phyloP scores from a whole-genome alignment of 2,797 vertebrate genomes.

The Girardinus metallicus region DNA sequence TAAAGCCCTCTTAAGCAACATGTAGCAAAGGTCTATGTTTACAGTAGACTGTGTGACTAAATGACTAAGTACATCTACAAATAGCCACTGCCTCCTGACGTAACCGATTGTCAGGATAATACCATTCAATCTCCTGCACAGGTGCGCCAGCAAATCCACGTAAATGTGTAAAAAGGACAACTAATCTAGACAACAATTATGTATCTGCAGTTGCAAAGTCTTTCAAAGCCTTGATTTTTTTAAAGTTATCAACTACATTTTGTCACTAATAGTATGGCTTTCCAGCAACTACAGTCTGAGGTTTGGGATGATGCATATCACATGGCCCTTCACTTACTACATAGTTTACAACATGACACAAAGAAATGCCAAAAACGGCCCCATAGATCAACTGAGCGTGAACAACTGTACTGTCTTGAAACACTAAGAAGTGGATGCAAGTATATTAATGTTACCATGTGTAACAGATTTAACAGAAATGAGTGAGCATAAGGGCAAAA shows the following conservation, averaged over 20 bases:
- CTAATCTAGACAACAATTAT: constrained; percentile 18
- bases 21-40: constrained; percentile 57
- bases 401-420: neutral
- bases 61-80: constrained; percentile 67
- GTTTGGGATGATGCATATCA: constrained; percentile 18
- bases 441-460: neutral
- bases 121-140: constrained; percentile 24
- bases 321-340: constrained; percentile 32
- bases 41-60: constrained; percentile 47
- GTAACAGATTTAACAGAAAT: neutral
- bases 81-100: constrained; percentile 58
- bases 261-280: constrained; percentile 36
- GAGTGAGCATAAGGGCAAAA: neutral
- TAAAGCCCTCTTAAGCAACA: constrained; percentile 59
- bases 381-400: neutral
- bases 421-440: neutral
- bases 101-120: constrained; percentile 57
- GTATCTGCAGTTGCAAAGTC: neutral
- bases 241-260: neutral
- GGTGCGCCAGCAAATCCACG: constrained; percentile 29
- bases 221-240: neutral
- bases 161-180: constrained; percentile 22
- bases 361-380: constrained; percentile 11
- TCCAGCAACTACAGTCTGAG: constrained; percentile 20
- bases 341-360: constrained; percentile 40